Base-by-base conservation (phyloP, 2,888 invertebrate species). In the Sthenelais limicola region DNA sequence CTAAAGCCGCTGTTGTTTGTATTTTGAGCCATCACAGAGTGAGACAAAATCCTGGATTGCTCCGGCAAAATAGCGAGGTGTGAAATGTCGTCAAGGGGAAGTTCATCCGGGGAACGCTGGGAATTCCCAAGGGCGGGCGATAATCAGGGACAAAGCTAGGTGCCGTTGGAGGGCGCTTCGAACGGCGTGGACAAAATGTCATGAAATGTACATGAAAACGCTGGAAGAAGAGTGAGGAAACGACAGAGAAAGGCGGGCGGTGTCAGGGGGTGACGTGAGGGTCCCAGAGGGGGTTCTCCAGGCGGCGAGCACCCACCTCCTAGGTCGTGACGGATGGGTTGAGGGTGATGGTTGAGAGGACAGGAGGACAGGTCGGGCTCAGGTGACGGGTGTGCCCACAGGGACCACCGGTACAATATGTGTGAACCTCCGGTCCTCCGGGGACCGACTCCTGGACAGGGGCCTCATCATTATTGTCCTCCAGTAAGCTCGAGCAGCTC, bases 121-220 rank as follows among this genome's bases (percentile, higher is more conserved):
- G 62, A 21, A 43, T 62, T 62, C 62, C 62, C 62, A 9, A 21
- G 62, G 62, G 62, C 43, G 62, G 21, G 38, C 38, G 38, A 62
- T 62, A 62, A 62, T 62, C 62, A 62, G 62, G 62, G 62, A 62
- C 62, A 62, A 62, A 62, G 62, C 62, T 43, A 7, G 35, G 18
- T 28, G 56, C 32, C 12, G 26, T 9, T 26, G 28, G 62, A 38
- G 38, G 62, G 35, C 38, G 62, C 24, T 15, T 7, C 38, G 56
- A 56, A 28, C 62, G 24, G n/a, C 26, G 56, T 21, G 56, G 35
- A 12, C 62, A 38, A 62, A 62, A 62, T 62, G 62, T 62, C 62
- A 62, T 62, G 62, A 62, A 62, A 62, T 62, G 62, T 62, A 62
- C 62, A 62, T 62, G 62, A 62, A 62, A 62, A 35, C 35, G 32